Conservation (phyloP, 1,140 invertebrate genomes). For the Paracyclopina nana region DNA sequence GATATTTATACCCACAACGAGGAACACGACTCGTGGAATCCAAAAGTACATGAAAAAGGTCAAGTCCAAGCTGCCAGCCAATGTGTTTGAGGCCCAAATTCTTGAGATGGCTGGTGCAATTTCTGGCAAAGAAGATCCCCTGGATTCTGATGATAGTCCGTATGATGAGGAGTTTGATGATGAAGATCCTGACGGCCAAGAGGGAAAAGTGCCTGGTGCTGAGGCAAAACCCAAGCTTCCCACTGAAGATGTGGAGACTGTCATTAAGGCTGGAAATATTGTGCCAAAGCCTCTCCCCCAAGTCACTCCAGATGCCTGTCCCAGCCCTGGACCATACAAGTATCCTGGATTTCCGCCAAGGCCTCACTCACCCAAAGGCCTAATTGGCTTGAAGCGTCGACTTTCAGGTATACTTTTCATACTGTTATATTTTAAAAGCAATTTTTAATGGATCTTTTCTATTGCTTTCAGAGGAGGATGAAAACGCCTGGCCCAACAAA, state of each 20-base stretch:
- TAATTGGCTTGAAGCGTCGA: no score
- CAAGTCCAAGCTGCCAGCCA: slow-evolving; percentile 66
- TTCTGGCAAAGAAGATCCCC: slow-evolving; percentile 49
- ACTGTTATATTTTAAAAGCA: no score
- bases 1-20: slow-evolving; percentile 70
- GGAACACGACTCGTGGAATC: slow-evolving; percentile 46
- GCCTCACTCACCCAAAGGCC: no score
- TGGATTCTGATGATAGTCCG: slow-evolving; percentile 21
- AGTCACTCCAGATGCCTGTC: background rate
- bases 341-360: no score
- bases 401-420: no score
- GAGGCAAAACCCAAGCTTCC: background rate
- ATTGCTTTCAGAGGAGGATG: no score
- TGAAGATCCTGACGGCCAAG: slow-evolving; percentile 3
- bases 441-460: no score
- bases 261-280: slow-evolving; percentile 7
- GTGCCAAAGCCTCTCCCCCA: slow-evolving; percentile 13
- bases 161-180: slow-evolving; percentile 1
- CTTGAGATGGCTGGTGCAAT: slow-evolving; percentile 87
- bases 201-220: background rate
- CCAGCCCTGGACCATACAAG: no score
- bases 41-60: slow-evolving; percentile 34
- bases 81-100: slow-evolving; percentile 73
- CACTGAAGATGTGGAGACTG: slow-evolving; percentile 10
- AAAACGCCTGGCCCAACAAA: no score